Base-by-base conservation (phyloP, 2,113 vertebrate species). In the Chitala chitala region DNA sequence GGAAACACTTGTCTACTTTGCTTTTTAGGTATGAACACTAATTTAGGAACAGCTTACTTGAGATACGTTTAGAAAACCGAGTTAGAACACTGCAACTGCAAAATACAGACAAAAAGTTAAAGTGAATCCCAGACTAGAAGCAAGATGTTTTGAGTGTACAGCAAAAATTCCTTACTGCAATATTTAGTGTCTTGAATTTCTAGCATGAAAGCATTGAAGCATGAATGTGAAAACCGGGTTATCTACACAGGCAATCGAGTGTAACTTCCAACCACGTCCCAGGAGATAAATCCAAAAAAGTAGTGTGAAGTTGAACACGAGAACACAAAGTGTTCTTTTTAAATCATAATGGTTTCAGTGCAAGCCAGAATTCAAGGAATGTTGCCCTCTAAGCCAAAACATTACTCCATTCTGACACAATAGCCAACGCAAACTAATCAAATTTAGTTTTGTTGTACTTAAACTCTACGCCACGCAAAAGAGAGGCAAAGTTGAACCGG, bases 331-430 rank as follows among this genome's bases (percentile, higher is more conserved):
- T 7, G 59, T 53, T 44, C 36, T 36, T 44, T 46, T 24, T 44
- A 29, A 54, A 72, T 24, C 38, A 6, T 58, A 38, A 20, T 5
- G 12, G 22, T 48, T 72, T 58, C 26, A 38, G 50, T 53, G 24
- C 54, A 17, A 42, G 71, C 55, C 70, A 72, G 54, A 51, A 4
- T 51, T 71, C 50, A 71, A 71, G 51, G 51, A 71, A 71, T 71
- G 38, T 42, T 31, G 26, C 10, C 36, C 50, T 56, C 29, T 9
- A 13, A 29, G 54, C 53, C 54, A 59, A 44, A 12, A 17, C 13
- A 42, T 22, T 5, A 24, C 70, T 58, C 54, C 53, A 46, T 26
- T 58, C 10, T n/a, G 20, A 15, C 9, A n/a, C 38, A 38, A 36
- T 20, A 63, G 69, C 10, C 51, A 71, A 71, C 20, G 31, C 69